Percentiles rank a stretch among this genome's conserved stretches.
These are phyloP conservation scores for Adelognathus sp. DNA, from an alignment of 2,888 invertebrate species.

Conservation along the genomic window DNA sequence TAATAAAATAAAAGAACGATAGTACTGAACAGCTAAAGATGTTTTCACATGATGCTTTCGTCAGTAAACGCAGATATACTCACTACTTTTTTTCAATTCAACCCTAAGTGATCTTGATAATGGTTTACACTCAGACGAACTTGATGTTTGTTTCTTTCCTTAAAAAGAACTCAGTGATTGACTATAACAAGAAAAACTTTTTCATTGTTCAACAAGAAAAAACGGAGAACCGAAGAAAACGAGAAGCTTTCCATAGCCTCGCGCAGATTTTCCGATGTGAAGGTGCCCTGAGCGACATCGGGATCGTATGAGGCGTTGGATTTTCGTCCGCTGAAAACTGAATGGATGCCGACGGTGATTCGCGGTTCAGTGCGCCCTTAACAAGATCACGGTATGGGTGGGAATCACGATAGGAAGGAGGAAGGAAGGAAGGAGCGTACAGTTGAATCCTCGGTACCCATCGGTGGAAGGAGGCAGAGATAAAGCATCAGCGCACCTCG, in stretches of 20 bases:
- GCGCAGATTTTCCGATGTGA: slow-evolving; percentile 52
- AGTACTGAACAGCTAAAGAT: too few species aligned
- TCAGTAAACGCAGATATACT: too few species aligned
- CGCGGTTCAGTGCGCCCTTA: slow-evolving; percentile 79
- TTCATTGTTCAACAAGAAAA: background rate
- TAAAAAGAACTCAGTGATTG: too few species aligned
- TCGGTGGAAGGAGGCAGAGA: slow-evolving; percentile 1
- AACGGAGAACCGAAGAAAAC: too few species aligned
- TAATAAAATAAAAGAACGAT: too few species aligned
- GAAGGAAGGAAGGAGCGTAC: slow-evolving; percentile 10
- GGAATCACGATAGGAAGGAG: slow-evolving; percentile 61
- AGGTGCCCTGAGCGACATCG: slow-evolving; percentile 66
- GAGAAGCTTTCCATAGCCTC: background rate
- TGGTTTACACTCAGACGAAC: too few species aligned
- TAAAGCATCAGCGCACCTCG: slow-evolving; percentile 6
- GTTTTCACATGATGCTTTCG: too few species aligned
- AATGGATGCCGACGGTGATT: slow-evolving; percentile 77
- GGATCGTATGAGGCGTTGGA: slow-evolving; percentile 58
- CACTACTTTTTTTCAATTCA: too few species aligned
- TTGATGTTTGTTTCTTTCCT: too few species aligned
- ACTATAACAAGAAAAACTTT: too few species aligned
- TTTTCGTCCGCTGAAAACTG: slow-evolving; percentile 75
- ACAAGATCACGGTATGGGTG: slow-evolving; percentile 77
- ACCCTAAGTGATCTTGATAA: too few species aligned
- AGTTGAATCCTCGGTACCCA: slow-evolving; percentile 16